These are phyloP conservation scores for Cecropterus lyciades DNA, from an alignment of 1,140 invertebrate species.

Conservation along the genomic window DNA sequence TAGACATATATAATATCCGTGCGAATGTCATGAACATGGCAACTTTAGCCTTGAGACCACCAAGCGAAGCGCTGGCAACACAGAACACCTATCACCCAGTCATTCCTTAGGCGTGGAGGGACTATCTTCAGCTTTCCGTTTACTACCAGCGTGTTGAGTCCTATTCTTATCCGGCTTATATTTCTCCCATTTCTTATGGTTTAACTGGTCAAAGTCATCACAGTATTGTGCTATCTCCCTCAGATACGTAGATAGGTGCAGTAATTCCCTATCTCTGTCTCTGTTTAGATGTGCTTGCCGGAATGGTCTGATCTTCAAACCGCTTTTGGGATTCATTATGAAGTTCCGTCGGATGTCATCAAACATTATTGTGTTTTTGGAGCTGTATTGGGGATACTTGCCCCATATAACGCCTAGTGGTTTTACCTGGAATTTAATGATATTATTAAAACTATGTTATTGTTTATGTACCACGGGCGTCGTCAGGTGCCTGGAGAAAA, in stretches of 20 bases:
- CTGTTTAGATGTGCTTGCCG: constrained; percentile 95
- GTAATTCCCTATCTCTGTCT: constrained; percentile 92
- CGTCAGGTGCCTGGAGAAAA: too few relatives aligned
- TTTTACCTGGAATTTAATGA: constrained; percentile 90
- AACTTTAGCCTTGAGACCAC: constrained; percentile 23
- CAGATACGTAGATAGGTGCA: constrained; percentile 93
- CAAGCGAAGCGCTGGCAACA: constrained; percentile 13
- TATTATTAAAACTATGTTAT: too few relatives aligned
- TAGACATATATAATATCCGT: background rate
- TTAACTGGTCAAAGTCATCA: constrained; percentile 93
- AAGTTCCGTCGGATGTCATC: constrained; percentile 99
- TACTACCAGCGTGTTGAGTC: constrained; percentile 70
- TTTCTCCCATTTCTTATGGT: constrained; percentile 97
- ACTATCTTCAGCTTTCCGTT: constrained; percentile 79
- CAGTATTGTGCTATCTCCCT: constrained; percentile 91
- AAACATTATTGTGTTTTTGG: constrained; percentile 99
- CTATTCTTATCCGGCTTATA: constrained; percentile 86
- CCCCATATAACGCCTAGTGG: constrained; percentile 98
- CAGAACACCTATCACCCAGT: constrained; percentile 35
- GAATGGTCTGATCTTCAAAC: constrained; percentile 95
- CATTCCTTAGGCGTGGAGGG: constrained; percentile 64
- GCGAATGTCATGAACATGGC: constrained; percentile 14
- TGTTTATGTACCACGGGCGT: too few relatives aligned
- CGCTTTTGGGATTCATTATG: constrained; percentile 98
- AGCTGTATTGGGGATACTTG: constrained; percentile 94